Percentiles rank a stretch among this genome's conserved stretches.
Conservation (phyloP, 53 echinoderm and acorn worm genomes). For the Hippasteria phrygiana region DNA sequence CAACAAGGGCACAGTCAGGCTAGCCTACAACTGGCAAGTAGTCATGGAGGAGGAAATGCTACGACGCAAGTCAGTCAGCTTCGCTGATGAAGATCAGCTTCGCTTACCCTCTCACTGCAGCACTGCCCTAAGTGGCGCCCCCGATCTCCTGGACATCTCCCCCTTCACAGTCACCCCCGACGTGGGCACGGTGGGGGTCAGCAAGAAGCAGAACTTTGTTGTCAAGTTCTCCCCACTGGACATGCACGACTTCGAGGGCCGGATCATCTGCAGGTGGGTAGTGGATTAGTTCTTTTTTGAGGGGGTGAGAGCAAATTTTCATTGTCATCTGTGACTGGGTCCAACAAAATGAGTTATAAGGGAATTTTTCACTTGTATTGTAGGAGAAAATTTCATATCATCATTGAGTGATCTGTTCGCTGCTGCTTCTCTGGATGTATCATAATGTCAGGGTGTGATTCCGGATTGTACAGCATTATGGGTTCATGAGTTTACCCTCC, state of each 20-base stretch:
- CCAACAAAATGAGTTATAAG: too few relatives aligned
- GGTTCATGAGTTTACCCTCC: too few relatives aligned
- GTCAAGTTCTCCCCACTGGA: constrained; percentile 96
- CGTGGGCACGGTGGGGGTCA: constrained; percentile 77
- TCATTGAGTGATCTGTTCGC: too few relatives aligned
- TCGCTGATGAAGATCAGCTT: constrained; percentile 96
- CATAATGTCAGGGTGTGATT: too few relatives aligned
- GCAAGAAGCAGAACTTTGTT: constrained; percentile 97
- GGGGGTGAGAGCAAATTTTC: too few relatives aligned
- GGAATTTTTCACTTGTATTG: too few relatives aligned
- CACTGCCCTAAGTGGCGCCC: constrained; percentile 64
- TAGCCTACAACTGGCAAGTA: constrained; percentile 97
- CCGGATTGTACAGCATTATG: too few relatives aligned
- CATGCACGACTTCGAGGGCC: constrained; percentile 95
- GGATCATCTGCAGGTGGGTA: constrained; percentile 96
- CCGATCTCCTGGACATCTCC: constrained; percentile 70
- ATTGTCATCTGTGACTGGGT: too few relatives aligned
- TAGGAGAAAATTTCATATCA: too few relatives aligned
- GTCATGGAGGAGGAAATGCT: constrained; percentile 82
- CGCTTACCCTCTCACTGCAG: constrained; percentile 87
- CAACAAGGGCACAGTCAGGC: constrained; percentile 93
- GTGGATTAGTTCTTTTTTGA: background rate
- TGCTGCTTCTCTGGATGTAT: too few relatives aligned
- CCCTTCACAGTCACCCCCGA: constrained; percentile 94
- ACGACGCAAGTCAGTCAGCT: constrained; percentile 94